Percentiles rank a stretch among this genome's conserved stretches.
Evolutionary conservation across 2,797 vertebrate genomes (phyloP).

Genomic region (Myotis daubentonii): DNA sequence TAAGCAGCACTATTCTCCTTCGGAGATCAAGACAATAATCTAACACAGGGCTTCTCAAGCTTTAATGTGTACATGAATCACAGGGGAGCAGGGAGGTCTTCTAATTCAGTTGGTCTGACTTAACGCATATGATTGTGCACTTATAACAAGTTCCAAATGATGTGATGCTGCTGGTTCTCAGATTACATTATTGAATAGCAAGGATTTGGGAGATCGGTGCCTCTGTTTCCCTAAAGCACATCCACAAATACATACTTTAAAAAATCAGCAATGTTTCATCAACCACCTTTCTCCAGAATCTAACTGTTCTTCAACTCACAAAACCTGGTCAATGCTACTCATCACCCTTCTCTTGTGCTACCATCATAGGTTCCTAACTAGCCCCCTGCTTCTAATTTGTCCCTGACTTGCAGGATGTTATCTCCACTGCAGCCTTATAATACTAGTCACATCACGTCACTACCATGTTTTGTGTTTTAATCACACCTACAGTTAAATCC

Average conservation of each 20-base stretch:
- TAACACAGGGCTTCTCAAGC: not conserved
- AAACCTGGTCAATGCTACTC: not conserved
- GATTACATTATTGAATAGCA: not conserved
- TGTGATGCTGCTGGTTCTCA: not conserved
- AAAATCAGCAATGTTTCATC: not conserved
- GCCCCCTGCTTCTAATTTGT: not conserved
- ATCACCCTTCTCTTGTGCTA: not conserved
- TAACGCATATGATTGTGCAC: not conserved
- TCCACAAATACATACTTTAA: not conserved
- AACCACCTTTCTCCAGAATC: not conserved
- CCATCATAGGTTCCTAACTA: not conserved
- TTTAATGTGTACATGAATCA: not conserved
- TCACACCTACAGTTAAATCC: not conserved
- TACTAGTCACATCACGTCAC: not conserved
- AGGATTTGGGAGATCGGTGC: not conserved
- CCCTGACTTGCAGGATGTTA: not conserved
- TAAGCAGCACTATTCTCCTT: not conserved
- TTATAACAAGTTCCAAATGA: not conserved
- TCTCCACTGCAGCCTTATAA: not conserved
- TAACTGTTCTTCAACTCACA: not conserved
- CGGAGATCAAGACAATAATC: not conserved
- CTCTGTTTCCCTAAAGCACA: not conserved
- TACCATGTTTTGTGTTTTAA: not conserved
- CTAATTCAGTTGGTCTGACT: not conserved
- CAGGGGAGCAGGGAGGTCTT: not conserved